These are phyloP conservation scores for Phoxinus phoxinus DNA, from an alignment of 2,113 vertebrate species.

Conservation along the genomic window DNA sequence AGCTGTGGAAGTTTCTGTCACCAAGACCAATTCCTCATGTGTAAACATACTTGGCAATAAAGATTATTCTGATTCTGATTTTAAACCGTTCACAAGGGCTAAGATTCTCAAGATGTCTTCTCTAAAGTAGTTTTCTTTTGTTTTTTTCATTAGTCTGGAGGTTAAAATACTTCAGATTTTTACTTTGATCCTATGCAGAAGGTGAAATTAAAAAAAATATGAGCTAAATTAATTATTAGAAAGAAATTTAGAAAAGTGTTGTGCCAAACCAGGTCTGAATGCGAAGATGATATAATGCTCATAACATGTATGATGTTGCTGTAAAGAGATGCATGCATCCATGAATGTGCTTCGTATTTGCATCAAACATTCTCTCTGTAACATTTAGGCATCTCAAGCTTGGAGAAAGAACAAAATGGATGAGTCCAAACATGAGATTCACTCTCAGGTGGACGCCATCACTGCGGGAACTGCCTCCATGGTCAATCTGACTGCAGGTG, in stretches of 20 bases:
- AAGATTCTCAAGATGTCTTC: not conserved
- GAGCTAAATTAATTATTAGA: not conserved
- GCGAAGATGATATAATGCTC: not conserved
- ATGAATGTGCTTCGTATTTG: not conserved
- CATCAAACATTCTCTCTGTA: not conserved
- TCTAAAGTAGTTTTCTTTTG: not conserved
- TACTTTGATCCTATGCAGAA: too few relatives aligned
- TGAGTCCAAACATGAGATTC: slow-evolving; percentile 97
- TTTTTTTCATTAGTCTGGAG: not conserved
- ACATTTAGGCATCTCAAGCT: slow-evolving; percentile 89
- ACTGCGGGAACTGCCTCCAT: slow-evolving; percentile 96
- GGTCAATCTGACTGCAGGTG: slow-evolving; percentile 95
- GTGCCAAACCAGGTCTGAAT: not conserved
- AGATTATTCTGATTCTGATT: too few relatives aligned
- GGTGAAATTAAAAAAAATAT: too few relatives aligned
- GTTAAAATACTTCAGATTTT: not conserved
- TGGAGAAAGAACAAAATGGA: slow-evolving; percentile 99
- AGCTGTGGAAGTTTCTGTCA: too few relatives aligned
- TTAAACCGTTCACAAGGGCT: too few relatives aligned
- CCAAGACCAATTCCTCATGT: too few relatives aligned
- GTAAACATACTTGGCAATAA: too few relatives aligned
- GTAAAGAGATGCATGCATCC: not conserved
- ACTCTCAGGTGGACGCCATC: slow-evolving; percentile 98
- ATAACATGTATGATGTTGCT: not conserved
- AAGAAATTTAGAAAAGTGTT: not conserved